Evolutionary conservation across 2,797 vertebrate genomes (phyloP).

Genomic region (Schizopygopsis malacanthus): DNA sequence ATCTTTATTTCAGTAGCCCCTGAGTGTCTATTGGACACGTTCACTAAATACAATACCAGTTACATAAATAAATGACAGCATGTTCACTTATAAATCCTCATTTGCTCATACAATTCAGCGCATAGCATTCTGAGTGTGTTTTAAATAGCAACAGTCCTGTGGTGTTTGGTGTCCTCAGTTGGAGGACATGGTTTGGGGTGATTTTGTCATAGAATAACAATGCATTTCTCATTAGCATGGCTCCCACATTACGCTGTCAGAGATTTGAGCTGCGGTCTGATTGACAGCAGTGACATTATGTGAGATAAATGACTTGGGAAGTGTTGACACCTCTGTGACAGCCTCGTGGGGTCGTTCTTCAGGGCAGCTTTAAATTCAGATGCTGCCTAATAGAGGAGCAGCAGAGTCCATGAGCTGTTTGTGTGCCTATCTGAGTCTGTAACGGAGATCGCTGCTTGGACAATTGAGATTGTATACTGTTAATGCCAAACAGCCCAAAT

Average conservation of each 20-base stretch:
- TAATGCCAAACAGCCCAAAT: not conserved
- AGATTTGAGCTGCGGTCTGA: slow-evolving; percentile 64
- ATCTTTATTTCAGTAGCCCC: slow-evolving; percentile 10
- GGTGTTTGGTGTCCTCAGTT: slow-evolving; percentile 33
- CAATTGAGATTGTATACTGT: not conserved
- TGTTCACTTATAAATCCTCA: slow-evolving; percentile 10
- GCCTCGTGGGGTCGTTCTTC: slow-evolving; percentile 63
- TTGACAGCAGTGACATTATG: slow-evolving; percentile 76
- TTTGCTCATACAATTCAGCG: not conserved
- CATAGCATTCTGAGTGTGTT: slow-evolving; percentile 8
- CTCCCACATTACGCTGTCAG: slow-evolving; percentile 60
- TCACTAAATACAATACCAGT: not conserved
- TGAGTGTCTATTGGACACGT: not conserved
- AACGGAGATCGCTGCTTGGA: not conserved
- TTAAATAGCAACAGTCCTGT: slow-evolving; percentile 35
- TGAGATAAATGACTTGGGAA: slow-evolving; percentile 58
- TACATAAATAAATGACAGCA: not conserved
- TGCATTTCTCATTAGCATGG: slow-evolving; percentile 70
- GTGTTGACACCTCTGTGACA: slow-evolving; percentile 67
- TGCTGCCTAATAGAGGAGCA: slow-evolving; percentile 4
- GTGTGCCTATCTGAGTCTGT: not conserved
- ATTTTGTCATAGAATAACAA: slow-evolving; percentile 68
- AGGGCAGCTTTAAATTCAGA: slow-evolving; percentile 23
- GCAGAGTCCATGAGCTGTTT: slow-evolving; percentile 5
- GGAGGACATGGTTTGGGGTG: slow-evolving; percentile 39